These are phyloP conservation scores for Salmo trutta DNA, from an alignment of 2,797 vertebrate species.

Conservation along the genomic window DNA sequence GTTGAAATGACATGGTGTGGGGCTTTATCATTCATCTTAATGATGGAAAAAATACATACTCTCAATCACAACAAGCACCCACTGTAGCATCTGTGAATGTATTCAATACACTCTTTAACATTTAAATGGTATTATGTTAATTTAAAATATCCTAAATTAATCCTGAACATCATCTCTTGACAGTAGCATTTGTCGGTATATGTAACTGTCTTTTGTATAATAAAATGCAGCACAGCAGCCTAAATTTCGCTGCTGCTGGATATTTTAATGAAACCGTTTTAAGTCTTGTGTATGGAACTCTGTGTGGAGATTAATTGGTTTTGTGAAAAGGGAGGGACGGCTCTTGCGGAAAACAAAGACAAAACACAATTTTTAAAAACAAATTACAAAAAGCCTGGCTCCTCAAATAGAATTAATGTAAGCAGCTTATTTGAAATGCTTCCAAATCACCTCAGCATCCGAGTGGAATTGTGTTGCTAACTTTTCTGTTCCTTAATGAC, in stretches of 20 bases:
- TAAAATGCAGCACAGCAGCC: neutral
- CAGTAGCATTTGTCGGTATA: neutral
- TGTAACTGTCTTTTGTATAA: slow-evolving; percentile 2
- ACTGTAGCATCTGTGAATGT: no score
- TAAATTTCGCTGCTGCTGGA: neutral
- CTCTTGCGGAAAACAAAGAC: neutral
- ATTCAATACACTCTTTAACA: neutral
- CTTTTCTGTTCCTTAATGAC: neutral
- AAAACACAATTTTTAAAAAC: neutral
- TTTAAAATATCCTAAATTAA: neutral
- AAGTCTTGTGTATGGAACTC: slow-evolving; percentile 12
- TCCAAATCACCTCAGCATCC: neutral
- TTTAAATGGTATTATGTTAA: no score
- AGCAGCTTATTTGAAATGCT: slow-evolving; percentile 13
- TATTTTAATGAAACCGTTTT: slow-evolving; percentile 14
- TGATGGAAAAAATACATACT: neutral
- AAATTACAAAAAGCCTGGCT: neutral
- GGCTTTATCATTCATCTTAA: no score
- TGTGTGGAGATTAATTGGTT: slow-evolving; percentile 9
- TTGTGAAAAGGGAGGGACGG: neutral
- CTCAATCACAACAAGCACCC: neutral
- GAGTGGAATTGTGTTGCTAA: slow-evolving; percentile 1
- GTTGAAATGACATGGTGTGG: no score
- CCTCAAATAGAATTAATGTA: neutral
- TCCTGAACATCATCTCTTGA: neutral